Base-by-base conservation (phyloP, 2,888 invertebrate genomes). In the Dryadula phaetusa region DNA sequence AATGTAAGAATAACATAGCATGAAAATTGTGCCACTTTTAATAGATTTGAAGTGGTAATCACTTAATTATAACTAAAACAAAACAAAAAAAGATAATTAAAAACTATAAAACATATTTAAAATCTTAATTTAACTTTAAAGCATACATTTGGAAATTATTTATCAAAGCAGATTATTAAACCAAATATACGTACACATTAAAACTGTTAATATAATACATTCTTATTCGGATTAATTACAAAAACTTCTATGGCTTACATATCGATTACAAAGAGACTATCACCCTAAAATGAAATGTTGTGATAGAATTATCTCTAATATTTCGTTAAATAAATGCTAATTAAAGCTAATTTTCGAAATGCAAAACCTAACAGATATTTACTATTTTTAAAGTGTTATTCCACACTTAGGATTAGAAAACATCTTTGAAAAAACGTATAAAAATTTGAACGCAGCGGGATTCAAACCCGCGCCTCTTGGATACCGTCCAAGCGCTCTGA, bases 211-310 rank as follows among this genome's bases (percentile, higher is more conserved):
- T 37, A 34, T 0, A 54, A 12, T 5, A 20, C 18, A 20, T 34
- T 54, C 53, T 34, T 10, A 20, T 8, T 34, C 10, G 22, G 7
- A 28, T 40, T 40, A 56, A 40, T 40, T 22, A 40, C 10, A 32
- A 25, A 49, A 37, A 40, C 3, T 8, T 20, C 37, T 37, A 56
- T 10, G 56, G 56, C 25, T 56, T 56, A 37, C n/a, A 5, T 40
- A 56, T 56, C 16, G 56, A 56, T 56, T 40, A n/a, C 10, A n/a
- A 25, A 4, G 37, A 56, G 37, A 56, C n/a, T 4, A 34, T 14
- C 20, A 22, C 10, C 20, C 22, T n/a, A 56, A 56, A 22, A 20
- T 46, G 14, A n/a, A 4, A 16, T 1, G 16, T 16, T 8, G 37
- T 37, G 37, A 12, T 12, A 37, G 12, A 37, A 1, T 37, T 37